These are phyloP conservation scores for Hypothenemus hampei DNA, from an alignment of 1,140 invertebrate genomes.

Conservation along the genomic window DNA sequence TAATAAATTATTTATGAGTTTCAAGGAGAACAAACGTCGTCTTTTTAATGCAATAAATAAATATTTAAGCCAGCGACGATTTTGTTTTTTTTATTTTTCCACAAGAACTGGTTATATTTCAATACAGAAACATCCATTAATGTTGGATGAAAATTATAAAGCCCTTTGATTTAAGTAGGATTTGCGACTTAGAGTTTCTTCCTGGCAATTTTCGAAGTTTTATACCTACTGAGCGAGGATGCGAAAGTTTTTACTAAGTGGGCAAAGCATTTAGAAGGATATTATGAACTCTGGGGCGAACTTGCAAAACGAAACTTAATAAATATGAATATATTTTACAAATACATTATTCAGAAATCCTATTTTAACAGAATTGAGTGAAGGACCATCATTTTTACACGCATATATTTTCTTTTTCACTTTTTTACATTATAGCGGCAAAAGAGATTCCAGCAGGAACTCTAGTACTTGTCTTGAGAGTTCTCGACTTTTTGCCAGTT, in stretches of 20 bases:
- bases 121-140: slow-evolving; percentile 21
- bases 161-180: slow-evolving; percentile 24
- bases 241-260: slow-evolving; percentile 25
- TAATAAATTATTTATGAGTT: slow-evolving; percentile 21
- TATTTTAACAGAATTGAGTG: too few relatives aligned
- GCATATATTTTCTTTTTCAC: slow-evolving; percentile 7
- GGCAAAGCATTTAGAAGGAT: slow-evolving; percentile 18
- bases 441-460: background rate
- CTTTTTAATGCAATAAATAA: too few relatives aligned
- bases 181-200: slow-evolving; percentile 21
- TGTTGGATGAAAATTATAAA: slow-evolving; percentile 22
- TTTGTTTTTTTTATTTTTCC: slow-evolving; percentile 9
- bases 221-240: slow-evolving; percentile 20
- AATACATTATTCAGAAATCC: too few relatives aligned
- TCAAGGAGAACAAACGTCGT: slow-evolving; percentile 7
- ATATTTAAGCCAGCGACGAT: background rate
- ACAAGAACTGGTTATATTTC: slow-evolving; percentile 17
- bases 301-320: too few relatives aligned
- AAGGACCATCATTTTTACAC: too few relatives aligned
- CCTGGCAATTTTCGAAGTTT: slow-evolving; percentile 23
- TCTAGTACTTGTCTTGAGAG: background rate
- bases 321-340: too few relatives aligned
- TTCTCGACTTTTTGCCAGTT: background rate
- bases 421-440: too few relatives aligned
- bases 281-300: slow-evolving; percentile 4